phyloP scores from a whole-genome alignment of 2,113 vertebrate species.

The Cichladusa arquata region DNA sequence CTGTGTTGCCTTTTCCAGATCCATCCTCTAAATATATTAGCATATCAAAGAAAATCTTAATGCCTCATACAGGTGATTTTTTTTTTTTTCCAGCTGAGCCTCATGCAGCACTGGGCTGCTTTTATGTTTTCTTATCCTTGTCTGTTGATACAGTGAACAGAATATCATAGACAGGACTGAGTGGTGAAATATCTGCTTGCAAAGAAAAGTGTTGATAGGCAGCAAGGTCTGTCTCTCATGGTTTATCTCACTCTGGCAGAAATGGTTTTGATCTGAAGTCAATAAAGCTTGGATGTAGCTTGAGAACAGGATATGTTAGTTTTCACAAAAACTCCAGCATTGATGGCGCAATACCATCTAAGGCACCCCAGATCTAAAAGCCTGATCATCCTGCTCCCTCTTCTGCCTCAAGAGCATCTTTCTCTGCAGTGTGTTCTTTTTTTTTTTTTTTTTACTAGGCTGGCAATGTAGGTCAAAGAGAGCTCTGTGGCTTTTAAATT shows the following conservation, averaged over 20 bases:
- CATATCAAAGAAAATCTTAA: background rate
- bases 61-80: background rate
- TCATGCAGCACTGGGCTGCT: background rate
- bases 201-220: background rate
- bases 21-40: background rate
- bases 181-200: background rate
- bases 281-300: background rate
- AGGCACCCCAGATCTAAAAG: background rate
- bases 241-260: conserved; percentile 2
- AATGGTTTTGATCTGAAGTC: background rate
- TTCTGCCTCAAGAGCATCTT: background rate
- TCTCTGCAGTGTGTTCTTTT: background rate
- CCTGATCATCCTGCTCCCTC: background rate
- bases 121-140: background rate
- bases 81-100: background rate
- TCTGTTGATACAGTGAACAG: background rate
- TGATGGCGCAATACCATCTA: background rate
- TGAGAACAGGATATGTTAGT: background rate
- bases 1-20: background rate
- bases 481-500: conserved; percentile 25
- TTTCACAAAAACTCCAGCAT: background rate
- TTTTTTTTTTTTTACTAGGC: background rate
- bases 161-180: background rate
- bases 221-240: background rate
- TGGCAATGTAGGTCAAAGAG: conserved; percentile 27